Base-by-base conservation (phyloP, 2,888 invertebrate genomes). In the Drosophila maculinotata region DNA sequence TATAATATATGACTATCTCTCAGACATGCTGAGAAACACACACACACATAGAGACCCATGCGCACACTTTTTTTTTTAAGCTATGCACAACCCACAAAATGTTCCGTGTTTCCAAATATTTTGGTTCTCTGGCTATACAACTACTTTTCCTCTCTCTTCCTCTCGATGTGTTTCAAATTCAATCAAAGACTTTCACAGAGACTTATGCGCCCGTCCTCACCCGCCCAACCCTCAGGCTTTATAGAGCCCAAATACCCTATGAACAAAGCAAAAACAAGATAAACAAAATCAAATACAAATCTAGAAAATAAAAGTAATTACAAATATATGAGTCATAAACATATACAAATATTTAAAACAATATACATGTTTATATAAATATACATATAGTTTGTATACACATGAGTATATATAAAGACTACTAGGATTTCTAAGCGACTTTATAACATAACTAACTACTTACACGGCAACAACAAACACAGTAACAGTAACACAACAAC, bases 141-240 rank as follows among this genome's bases (percentile, higher is more conserved):
- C 39, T 31, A 20, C 10, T 15, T 26, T 15, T 36, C 30, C 12
- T 30, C 49, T 0, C 28, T 7, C 26, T 20, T 39, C 10, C 53
- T 51, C 60, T 66, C 41, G 35, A 70, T 57, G 70, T 70, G 70
- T 71, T 71, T 71, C 70, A 67, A 67, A 62, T 53, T 53, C 57
- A 71, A 71, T 68, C 48, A 57, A 70, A 70, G 70, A 71, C 69
- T 69, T 51, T 53, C 54, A 58, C 69, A 58, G 69, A 70, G 69
- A 70, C 71, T 71, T 71, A 71, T 51, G 45, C 53, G 51, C 67
- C 71, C 71, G 71, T 71, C 70, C 71, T 71, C 44, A 67, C 67
- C 70, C 67, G 70, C 53, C 71, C 71, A 53, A 67, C 35, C 66
- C 60, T 66, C 54, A 69, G 69, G 69, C 64, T 48, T 39, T 38